Conservation (phyloP, 2,797 vertebrate genomes). For the Vespertilio murinus region DNA sequence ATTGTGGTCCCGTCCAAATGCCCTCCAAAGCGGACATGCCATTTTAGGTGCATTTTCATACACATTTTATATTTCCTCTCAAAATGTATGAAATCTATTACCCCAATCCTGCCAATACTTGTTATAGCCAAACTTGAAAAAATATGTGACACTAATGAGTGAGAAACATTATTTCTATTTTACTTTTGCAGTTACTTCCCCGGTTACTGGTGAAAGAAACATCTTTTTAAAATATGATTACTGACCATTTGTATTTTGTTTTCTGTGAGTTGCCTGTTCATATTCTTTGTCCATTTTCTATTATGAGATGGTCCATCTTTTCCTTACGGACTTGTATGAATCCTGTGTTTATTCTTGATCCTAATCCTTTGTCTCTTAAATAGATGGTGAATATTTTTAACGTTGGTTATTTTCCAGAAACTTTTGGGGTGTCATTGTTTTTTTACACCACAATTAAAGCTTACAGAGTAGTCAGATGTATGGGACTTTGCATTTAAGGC, state of each 20-base stretch:
- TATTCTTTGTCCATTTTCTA: not conserved
- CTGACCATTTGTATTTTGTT: not conserved
- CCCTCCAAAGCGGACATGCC: not conserved
- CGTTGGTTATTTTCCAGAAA: not conserved
- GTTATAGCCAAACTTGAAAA: not conserved
- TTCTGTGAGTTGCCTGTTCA: conserved; percentile 4
- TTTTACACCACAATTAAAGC: not conserved
- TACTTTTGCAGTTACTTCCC: not conserved
- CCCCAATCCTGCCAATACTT: not conserved
- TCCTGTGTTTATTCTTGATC: conserved; percentile 18
- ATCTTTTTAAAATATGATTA: not conserved
- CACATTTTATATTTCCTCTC: not conserved
- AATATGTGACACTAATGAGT: not conserved
- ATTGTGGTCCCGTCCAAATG: not conserved
- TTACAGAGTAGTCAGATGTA: not conserved
- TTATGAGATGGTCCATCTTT: not conserved
- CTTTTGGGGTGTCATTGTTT: not conserved
- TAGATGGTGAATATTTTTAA: not conserved
- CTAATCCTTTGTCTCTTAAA: not conserved
- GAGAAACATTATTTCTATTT: not conserved
- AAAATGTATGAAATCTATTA: not conserved
- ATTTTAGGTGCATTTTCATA: not conserved
- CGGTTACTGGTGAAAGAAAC: not conserved
- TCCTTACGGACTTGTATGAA: not conserved
- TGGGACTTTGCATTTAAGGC: not conserved